A percentile compares a stretch with the other conserved stretches of the same genome.
These are phyloP conservation scores for Bergia sp. DNA, from an alignment of 92 coral and sea anemone species.

Conservation along the genomic window DNA sequence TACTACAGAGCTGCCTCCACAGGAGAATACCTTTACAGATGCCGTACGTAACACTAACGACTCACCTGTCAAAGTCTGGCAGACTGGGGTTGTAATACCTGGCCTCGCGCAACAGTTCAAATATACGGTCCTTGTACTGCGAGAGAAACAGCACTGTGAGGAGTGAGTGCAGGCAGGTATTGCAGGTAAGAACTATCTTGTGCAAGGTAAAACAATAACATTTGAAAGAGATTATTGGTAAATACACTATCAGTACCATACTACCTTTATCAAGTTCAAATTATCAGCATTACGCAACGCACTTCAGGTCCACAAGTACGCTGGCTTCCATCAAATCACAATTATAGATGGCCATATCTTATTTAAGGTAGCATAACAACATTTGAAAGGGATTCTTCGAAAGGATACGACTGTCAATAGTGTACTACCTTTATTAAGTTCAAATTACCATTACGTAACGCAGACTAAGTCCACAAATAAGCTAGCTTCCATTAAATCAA, in stretches of 20 bases:
- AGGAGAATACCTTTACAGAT: neutral
- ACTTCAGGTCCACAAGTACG: too few species aligned
- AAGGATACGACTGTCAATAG: too few species aligned
- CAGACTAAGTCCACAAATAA: too few species aligned
- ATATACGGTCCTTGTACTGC: conserved; percentile 86
- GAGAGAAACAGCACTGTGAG: neutral
- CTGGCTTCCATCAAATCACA: too few species aligned
- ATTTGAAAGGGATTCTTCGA: neutral
- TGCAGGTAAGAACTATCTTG: neutral
- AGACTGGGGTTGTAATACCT: conserved; percentile 76
- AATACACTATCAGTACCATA: too few species aligned
- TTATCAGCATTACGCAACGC: too few species aligned
- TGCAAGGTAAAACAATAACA: neutral
- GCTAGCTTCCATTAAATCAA: too few species aligned
- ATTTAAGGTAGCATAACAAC: too few species aligned
- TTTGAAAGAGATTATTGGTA: neutral
- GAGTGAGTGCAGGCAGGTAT: neutral
- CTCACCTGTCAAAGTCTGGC: conserved; percentile 87
- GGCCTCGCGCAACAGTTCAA: conserved; percentile 77
- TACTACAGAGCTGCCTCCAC: neutral
- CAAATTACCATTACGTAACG: too few species aligned
- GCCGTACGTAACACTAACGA: neutral
- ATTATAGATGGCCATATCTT: too few species aligned
- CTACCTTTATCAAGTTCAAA: too few species aligned
- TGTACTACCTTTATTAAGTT: neutral